These are phyloP conservation scores for Steinernema hermaphroditum DNA, from an alignment of 2,888 invertebrate genomes.

Conservation along the genomic window DNA sequence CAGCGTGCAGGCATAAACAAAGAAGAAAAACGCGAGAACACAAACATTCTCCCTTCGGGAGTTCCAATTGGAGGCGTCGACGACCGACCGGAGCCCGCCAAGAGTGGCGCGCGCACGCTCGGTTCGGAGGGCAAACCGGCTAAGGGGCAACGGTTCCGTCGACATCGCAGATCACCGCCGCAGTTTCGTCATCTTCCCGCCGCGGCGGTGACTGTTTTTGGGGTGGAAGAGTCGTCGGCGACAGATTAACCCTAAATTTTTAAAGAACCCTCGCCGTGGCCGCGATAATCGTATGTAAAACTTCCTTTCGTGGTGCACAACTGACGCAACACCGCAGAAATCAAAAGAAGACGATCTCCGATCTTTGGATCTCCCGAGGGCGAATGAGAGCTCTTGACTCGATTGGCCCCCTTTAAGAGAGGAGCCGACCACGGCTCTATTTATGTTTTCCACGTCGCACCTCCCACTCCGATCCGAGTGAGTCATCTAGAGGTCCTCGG, in stretches of 20 bases:
- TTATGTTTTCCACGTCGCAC: too few species aligned
- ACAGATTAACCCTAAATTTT: conserved; percentile 28
- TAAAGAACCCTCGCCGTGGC: background rate
- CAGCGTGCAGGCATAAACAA: conserved; percentile 15
- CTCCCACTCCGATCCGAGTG: too few species aligned
- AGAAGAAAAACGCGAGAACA: background rate
- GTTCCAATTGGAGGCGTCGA: conserved; percentile 19
- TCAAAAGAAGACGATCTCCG: background rate
- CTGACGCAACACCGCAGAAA: background rate
- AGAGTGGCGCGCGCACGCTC: background rate
- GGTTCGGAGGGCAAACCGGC: background rate
- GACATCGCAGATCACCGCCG: conserved; percentile 27
- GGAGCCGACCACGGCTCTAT: too few species aligned
- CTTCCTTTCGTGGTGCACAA: background rate
- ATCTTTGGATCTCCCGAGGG: background rate
- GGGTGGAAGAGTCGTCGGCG: background rate
- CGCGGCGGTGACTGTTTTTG: background rate
- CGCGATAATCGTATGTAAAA: background rate
- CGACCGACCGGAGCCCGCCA: too few species aligned
- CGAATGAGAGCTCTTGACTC: too few species aligned
- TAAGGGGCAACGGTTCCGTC: conserved; percentile 11
- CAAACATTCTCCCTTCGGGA: conserved; percentile 9
- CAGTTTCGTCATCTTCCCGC: conserved; percentile 10
- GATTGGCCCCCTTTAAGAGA: too few species aligned
- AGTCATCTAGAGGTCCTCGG: too few species aligned